Percentiles rank a stretch among this genome's conserved stretches.
phyloP scores from a whole-genome alignment of 2,797 vertebrate genomes.

The Steatocranus sp. region DNA sequence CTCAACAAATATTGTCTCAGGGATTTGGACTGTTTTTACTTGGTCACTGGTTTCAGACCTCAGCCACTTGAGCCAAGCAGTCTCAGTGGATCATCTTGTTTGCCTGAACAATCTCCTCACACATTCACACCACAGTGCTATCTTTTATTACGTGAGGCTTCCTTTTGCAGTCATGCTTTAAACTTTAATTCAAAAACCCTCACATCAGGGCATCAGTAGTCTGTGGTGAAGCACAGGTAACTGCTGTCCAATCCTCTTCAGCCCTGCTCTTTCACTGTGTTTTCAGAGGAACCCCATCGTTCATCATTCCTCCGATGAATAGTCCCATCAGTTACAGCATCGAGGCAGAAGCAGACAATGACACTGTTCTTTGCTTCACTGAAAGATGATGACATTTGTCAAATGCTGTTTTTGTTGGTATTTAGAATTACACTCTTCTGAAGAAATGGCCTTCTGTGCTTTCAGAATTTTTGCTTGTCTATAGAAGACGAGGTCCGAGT shows the following conservation, averaged over 20 bases:
- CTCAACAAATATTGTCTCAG: constrained; percentile 73
- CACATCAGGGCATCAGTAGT: constrained; percentile 42
- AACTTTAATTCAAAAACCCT: constrained; percentile 62
- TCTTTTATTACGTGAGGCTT: constrained; percentile 59
- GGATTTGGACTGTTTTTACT: constrained; percentile 75
- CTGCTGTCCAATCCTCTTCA: constrained; percentile 26
- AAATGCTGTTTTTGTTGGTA: constrained; percentile 76
- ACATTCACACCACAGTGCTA: constrained; percentile 63
- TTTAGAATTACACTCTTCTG: constrained; percentile 68
- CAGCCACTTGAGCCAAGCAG: constrained; percentile 48
- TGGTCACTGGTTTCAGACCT: constrained; percentile 74
- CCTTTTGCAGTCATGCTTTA: constrained; percentile 50
- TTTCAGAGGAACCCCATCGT: constrained; percentile 62
- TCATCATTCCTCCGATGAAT: constrained; percentile 76
- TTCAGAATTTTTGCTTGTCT: neutral
- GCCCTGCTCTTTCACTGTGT: constrained; percentile 4
- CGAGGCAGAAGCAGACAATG: constrained; percentile 68
- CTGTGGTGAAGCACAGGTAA: constrained; percentile 55
- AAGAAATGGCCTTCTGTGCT: constrained; percentile 20
- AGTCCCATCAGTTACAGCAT: constrained; percentile 65
- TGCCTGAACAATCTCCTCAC: constrained; percentile 46
- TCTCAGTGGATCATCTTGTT: constrained; percentile 71
- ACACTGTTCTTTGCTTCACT: constrained; percentile 69
- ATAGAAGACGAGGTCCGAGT: neutral
- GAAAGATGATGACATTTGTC: constrained; percentile 79